phyloP scores from a whole-genome alignment of 2,113 vertebrate species.

The Salminus brasiliensis region DNA sequence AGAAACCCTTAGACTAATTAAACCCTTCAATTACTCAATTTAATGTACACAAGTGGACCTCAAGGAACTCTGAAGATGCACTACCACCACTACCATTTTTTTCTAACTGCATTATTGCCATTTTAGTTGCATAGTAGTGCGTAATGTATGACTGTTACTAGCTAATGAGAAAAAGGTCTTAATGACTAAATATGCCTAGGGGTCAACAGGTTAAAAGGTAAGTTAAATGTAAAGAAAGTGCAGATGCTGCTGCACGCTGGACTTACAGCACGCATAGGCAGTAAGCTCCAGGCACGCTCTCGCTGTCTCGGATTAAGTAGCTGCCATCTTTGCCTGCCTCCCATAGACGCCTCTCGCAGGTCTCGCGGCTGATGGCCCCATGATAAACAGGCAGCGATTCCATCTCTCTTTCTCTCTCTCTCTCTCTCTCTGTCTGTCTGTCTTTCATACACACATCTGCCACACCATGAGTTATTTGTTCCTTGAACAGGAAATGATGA shows the following conservation, averaged over 20 bases:
- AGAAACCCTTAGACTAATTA: too few species aligned
- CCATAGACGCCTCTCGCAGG: conserved; percentile 73
- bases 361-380: conserved; percentile 75
- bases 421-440: too few species aligned
- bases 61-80: too few species aligned
- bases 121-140: background rate
- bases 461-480: background rate
- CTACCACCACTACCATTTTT: too few species aligned
- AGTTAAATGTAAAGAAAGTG: conserved; percentile 54
- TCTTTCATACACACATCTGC: conserved; percentile 1
- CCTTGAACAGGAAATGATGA: conserved; percentile 33
- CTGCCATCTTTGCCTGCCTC: conserved; percentile 77
- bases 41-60: too few species aligned
- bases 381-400: conserved; percentile 66
- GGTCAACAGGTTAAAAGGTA: background rate
- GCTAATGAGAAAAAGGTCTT: background rate
- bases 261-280: conserved; percentile 88
- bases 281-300: conserved; percentile 75
- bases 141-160: background rate
- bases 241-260: background rate
- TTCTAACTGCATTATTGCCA: too few species aligned
- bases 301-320: conserved; percentile 83
- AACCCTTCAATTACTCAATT: too few species aligned
- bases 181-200: background rate
- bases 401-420: background rate